Evolutionary conservation across 2,888 invertebrate genomes (phyloP), one percentile per base, ranked within the genome.

Genomic region (Plebejus anna): DNA sequence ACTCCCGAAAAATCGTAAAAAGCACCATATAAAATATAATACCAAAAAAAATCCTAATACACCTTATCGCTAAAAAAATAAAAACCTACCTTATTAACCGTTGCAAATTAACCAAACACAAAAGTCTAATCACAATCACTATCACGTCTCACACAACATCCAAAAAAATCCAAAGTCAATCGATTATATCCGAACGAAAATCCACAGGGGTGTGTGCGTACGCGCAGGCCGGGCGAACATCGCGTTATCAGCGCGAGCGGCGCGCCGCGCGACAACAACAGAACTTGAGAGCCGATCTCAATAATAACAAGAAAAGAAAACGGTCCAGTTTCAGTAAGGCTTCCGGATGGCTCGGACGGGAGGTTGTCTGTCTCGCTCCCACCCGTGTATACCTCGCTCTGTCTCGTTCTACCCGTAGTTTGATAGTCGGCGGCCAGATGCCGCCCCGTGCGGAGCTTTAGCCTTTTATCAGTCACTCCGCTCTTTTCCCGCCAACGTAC

Each of bases 251-350:
- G 90, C 91, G 90, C 90, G 88, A 88, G 89, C 89, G 89, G 88
- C 88, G 89, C 90, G 88, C 90, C 88, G 90, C 89, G 89, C 92
- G 91, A 92, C 92, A 92, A 93, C 93, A 93, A 93, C 93, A 93
- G 92, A 92, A 90, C 92, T 91, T 91, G 90, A 91, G 91, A 90
- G 88, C 86, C 92, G 91, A 91, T 92, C 93, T 92, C 92, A 93
- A 93, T 93, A 93, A 92, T 90, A 93, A 94, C 93, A 94, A 93
- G 93, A 93, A 94, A 94, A 94, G 93, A 94, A 94, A 93, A 94
- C 94, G 94, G 94, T 93, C 94, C 94, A 94, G 94, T 94, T 94
- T 94, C 94, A 94, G 94, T 89, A 87, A 88, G 92, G 91, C 93
- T 93, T 94, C 93, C 93, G 93, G 93, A 92, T 92, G 92, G 91